Evolutionary conservation across 2,888 invertebrate genomes (phyloP), one percentile per base, ranked within the genome.

Genomic region (Drosophila lutescens): DNA sequence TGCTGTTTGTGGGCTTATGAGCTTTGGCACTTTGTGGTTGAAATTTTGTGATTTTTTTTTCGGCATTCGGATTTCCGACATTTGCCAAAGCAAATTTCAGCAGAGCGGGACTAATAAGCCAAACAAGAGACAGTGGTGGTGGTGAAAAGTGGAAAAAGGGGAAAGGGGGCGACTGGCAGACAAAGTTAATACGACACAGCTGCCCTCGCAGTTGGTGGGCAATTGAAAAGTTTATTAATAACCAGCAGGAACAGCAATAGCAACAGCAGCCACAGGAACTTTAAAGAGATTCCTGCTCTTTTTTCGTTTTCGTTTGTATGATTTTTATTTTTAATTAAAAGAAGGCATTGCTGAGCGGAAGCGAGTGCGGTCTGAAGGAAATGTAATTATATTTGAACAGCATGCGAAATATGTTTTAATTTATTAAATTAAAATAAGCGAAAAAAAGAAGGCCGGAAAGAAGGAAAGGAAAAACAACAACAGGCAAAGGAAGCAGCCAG

Each of bases 211-310:
- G 76, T 80, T 83, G 68, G 75, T 65, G 67, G 55, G 76, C 78
- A 80, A 75, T 78, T 83, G 69, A 88, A 84, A 84, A 84, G 89
- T 84, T 84, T 84, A 83, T 88, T 88, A 83, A 83, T 86, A 84
- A 80, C 84, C 74, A 79, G 74, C 68, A 66, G 43, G n/a, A 36
- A 12, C 36, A n/a, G 62, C 54, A 26, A 4, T 20, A 20, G 20
- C 20, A 26, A 38, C 36, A 30, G 20, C 49, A 46, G 58, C 51
- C 32, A 57, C n/a, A 34, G 26, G 44, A 54, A 74, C 71, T 79
- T 86, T 59, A 79, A 77, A 79, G 68, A 59, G 66, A 50, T 49
- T 55, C 60, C 54, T 49, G 62, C 46, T 55, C 40, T 63, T 32
- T 56, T 26, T 20, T 44, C 10, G 8, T 10, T 36, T 10, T 36